Conservation (phyloP, 2,888 invertebrate species). For the Drosophila greeni region DNA sequence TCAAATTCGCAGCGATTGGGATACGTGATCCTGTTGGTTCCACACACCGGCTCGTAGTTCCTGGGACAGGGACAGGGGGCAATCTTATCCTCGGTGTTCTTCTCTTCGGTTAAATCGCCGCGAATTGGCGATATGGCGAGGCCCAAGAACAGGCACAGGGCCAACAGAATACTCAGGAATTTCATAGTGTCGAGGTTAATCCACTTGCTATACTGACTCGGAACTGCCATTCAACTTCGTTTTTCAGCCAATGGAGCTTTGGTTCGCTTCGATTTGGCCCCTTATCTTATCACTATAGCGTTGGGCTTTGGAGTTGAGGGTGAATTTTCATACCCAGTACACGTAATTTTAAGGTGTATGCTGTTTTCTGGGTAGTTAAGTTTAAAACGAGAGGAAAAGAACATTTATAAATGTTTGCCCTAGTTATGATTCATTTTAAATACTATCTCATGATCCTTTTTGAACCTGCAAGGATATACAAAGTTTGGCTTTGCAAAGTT, state of each 20-base stretch:
- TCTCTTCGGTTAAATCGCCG: constrained; percentile 10
- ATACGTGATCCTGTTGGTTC: constrained; percentile 64
- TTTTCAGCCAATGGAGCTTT: constrained; percentile 14
- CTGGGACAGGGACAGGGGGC: constrained; percentile 74
- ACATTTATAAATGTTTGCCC: no score
- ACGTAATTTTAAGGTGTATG: no score
- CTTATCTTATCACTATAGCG: constrained; percentile 59
- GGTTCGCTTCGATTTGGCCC: constrained; percentile 15
- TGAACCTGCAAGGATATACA: background rate
- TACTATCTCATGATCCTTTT: background rate
- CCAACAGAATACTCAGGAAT: constrained; percentile 53
- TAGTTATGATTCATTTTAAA: background rate
- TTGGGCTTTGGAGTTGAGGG: constrained; percentile 23
- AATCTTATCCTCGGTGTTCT: rapidly evolving
- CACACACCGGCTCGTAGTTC: constrained; percentile 73
- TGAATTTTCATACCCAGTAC: constrained; percentile 2
- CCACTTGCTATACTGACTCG: constrained; percentile 52
- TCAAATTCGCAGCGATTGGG: constrained; percentile 70
- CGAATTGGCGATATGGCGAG: constrained; percentile 34
- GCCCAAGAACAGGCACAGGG: constrained; percentile 56
- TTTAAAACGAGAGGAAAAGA: background rate
- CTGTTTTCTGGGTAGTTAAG: background rate
- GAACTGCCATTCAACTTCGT: constrained; percentile 42
- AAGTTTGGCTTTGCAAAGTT: background rate
- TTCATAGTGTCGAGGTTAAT: constrained; percentile 63